phyloP scores from a whole-genome alignment of 2,888 invertebrate species.

The Thymelicus lineola region DNA sequence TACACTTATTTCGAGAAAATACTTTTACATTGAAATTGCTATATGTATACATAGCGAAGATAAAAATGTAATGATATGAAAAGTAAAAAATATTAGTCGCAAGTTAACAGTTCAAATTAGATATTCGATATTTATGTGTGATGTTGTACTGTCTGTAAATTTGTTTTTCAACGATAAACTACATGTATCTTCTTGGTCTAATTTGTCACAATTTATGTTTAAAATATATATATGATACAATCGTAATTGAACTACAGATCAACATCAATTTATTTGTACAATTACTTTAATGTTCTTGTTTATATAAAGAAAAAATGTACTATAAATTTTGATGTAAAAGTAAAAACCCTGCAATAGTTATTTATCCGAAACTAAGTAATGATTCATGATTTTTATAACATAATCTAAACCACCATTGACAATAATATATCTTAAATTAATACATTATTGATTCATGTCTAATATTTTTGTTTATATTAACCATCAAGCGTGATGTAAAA shows the following conservation, averaged over 20 bases:
- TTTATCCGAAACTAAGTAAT: too few species aligned
- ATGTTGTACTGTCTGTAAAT: neutral
- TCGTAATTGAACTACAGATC: neutral
- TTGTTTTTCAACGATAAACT: slow-evolving; percentile 8
- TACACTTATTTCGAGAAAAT: slow-evolving; percentile 8
- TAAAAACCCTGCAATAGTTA: neutral
- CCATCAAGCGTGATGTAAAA: too few species aligned
- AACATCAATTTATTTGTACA: too few species aligned
- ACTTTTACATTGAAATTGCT: slow-evolving; percentile 9
- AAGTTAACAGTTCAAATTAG: slow-evolving; percentile 3
- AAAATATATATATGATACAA: neutral
- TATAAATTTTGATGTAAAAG: neutral
- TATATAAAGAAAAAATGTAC: too few species aligned
- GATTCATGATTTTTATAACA: too few species aligned
- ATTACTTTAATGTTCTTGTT: too few species aligned
- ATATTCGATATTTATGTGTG: neutral
- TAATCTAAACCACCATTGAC: too few species aligned
- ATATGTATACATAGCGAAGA: neutral
- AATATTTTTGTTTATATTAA: too few species aligned
- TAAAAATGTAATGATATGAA: neutral
- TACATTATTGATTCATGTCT: neutral
- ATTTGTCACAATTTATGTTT: slow-evolving; percentile 15
- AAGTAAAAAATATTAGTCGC: neutral
- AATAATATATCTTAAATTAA: neutral
- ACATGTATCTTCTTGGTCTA: slow-evolving; percentile 7